Base-by-base conservation (phyloP, 2,888 invertebrate species). In the Helobdella robusta region DNA sequence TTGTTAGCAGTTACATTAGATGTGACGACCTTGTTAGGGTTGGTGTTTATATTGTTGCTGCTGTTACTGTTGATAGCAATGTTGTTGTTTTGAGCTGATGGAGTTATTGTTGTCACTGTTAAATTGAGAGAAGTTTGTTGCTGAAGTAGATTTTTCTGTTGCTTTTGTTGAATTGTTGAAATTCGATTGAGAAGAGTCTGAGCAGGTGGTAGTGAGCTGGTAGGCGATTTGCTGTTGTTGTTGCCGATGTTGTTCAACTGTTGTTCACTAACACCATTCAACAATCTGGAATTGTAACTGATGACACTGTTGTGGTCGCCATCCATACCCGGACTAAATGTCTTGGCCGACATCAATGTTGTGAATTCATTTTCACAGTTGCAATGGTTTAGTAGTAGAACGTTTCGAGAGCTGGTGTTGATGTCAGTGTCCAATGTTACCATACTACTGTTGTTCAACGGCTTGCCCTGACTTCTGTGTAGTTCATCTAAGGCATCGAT, bases 401-500 rank as follows among this genome's bases (percentile, higher is more conserved):
- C n/a, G n/a, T n/a, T 30, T 30, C 11, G 28, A 56, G 56, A 56
- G 25, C 25, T 20, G 20, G 20, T 30, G 56, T 6, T 56, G 56
- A 30, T n/a, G 25, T n/a, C n/a, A n/a, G n/a, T n/a, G n/a, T n/a
- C n/a, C n/a, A n/a, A n/a, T n/a, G n/a, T n/a, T n/a, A n/a, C n/a
- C n/a, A 23, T 59, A 20, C 61, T 54, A 5, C 56, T 50, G 23
- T 44, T 56, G 15, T 54, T 44, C 8, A 32, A 35, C n/a, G 60
- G 62, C 5, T 54, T 67, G 28, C 66, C 66, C 28, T 67, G 64
- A 30, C 59, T 36, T 60, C 73, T 71, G 66, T 82, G 81, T 48
- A 95, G 81, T 79, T 89, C 88, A 75, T 88, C 88, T 64, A 95
- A 81, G 4, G 93, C 93, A 75, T 91, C 91, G 23, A 80, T 76